Evolutionary conservation across 2,888 invertebrate species (phyloP).

Genomic region (Ganaspis brasiliensis): DNA sequence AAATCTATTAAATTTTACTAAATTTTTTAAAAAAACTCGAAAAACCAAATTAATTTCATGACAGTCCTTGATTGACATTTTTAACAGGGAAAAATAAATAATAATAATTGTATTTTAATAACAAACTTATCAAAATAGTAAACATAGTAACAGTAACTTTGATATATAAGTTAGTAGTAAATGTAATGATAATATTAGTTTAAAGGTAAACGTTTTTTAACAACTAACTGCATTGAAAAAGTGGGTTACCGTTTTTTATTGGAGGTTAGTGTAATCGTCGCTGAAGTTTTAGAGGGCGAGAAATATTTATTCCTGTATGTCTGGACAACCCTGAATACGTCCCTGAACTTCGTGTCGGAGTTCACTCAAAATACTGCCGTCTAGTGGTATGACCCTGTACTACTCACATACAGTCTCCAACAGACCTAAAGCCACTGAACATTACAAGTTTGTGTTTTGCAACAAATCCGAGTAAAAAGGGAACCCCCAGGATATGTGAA

Average conservation of each 20-base stretch:
- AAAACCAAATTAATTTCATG: too few relatives aligned
- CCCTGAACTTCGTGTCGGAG: constrained; percentile 32
- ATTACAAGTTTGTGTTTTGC: constrained; percentile 25
- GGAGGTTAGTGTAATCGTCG: neutral
- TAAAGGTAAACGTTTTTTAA: too few relatives aligned
- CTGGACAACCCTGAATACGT: constrained; percentile 1
- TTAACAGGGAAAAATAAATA: too few relatives aligned
- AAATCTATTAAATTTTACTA: too few relatives aligned
- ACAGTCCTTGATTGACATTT: too few relatives aligned
- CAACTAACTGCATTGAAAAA: neutral
- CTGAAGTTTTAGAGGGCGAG: neutral
- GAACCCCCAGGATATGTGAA: constrained; percentile 1
- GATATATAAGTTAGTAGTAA: too few relatives aligned
- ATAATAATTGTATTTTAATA: too few relatives aligned
- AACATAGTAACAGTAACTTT: too few relatives aligned
- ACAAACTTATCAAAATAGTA: too few relatives aligned
- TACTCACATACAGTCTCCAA: constrained; percentile 24
- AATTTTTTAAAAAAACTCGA: too few relatives aligned
- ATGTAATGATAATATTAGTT: too few relatives aligned
- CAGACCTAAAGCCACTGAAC: constrained; percentile 29
- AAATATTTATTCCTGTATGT: neutral
- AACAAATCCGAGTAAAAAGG: constrained; percentile 21
- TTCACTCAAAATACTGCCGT: constrained; percentile 15
- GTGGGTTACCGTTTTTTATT: neutral
- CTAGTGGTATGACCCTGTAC: constrained; percentile 17